These are phyloP conservation scores for Melanerpes formicivorus DNA, from an alignment of 2,113 vertebrate species.

Conservation along the genomic window DNA sequence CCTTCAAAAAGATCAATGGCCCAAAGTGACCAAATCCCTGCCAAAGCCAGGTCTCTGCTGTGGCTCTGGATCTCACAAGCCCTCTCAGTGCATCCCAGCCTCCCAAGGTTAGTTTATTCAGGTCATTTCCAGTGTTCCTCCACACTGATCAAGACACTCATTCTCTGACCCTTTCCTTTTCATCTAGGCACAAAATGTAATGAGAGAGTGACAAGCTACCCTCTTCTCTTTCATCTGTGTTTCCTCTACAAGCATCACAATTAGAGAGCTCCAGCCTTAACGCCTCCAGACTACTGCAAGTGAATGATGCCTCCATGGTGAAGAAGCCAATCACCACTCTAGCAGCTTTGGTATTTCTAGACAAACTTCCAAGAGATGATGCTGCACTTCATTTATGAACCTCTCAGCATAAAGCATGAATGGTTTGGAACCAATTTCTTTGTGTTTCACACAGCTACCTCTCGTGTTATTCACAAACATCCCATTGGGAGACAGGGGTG, in stretches of 20 bases:
- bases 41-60: not conserved
- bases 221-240: not conserved
- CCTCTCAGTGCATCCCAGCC: not conserved
- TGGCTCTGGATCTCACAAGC: not conserved
- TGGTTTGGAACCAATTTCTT: not conserved
- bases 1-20: rapidly evolving
- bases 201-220: not conserved
- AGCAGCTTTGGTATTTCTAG: not conserved
- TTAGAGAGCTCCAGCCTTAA: not conserved
- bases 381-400: not conserved
- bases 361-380: not conserved
- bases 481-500: not conserved
- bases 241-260: slow-evolving; percentile 27
- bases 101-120: not conserved
- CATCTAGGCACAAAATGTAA: not conserved
- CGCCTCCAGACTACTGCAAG: slow-evolving; percentile 13
- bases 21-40: not conserved
- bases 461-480: not conserved
- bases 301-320: slow-evolving; percentile 7
- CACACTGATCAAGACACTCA: not conserved
- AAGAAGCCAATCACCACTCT: not conserved
- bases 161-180: slow-evolving; percentile 5
- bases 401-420: not conserved
- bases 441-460: not conserved
- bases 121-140: not conserved